These are phyloP conservation scores for Rotaria sp. DNA, from an alignment of 2,888 invertebrate species.

Conservation along the genomic window DNA sequence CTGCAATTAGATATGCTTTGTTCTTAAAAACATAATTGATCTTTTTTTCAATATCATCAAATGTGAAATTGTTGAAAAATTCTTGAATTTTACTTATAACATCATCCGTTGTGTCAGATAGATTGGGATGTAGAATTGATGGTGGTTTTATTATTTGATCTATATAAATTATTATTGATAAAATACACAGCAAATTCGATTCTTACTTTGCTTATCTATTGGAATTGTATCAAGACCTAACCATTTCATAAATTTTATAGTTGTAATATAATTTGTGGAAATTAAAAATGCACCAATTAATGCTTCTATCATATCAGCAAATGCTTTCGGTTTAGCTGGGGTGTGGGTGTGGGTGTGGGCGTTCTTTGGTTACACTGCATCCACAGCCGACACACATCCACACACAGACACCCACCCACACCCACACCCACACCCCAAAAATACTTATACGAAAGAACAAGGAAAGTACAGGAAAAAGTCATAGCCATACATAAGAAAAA, in stretches of 20 bases:
- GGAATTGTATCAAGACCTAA: slow-evolving; percentile 65
- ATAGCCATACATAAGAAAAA: too few species aligned
- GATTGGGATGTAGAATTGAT: not conserved
- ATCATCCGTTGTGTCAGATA: not conserved
- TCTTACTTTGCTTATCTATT: not conserved
- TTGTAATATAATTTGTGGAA: slow-evolving; percentile 84
- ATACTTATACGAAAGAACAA: not conserved
- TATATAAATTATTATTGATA: not conserved
- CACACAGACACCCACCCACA: too few species aligned
- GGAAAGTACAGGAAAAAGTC: too few species aligned
- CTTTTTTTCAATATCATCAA: slow-evolving; percentile 60
- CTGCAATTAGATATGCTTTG: slow-evolving; percentile 82
- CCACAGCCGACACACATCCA: too few species aligned
- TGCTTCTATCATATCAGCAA: slow-evolving; percentile 96
- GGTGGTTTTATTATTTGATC: not conserved
- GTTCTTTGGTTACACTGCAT: too few species aligned
- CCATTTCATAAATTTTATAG: slow-evolving; percentile 93
- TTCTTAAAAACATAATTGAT: slow-evolving; percentile 82
- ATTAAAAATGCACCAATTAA: slow-evolving; percentile 77
- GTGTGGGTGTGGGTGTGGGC: too few species aligned
- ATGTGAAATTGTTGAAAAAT: not conserved
- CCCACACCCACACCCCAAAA: too few species aligned
- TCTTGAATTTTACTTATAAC: not conserved
- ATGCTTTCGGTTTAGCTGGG: slow-evolving; percentile 68
- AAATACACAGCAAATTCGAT: too few species aligned